Percentiles rank a stretch among this genome's conserved stretches.
Conservation (phyloP, 2,113 vertebrate species). For the Gadus chalcogrammus region DNA sequence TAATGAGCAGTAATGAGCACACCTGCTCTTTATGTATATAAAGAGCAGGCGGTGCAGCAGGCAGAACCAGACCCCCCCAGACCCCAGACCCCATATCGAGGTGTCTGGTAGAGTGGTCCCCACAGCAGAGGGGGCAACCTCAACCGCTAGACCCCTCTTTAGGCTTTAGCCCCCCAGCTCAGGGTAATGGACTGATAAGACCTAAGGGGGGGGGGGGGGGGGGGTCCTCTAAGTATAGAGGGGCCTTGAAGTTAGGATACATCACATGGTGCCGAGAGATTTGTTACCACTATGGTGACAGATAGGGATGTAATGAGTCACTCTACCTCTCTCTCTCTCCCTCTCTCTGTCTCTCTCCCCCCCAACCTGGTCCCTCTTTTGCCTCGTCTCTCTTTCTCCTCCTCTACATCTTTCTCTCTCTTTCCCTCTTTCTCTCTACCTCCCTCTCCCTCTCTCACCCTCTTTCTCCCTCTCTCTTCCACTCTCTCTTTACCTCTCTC, state of each 20-base stretch:
- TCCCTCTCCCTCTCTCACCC: too few relatives aligned
- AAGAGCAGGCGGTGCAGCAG: slow-evolving; percentile 21
- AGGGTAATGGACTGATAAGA: slow-evolving; percentile 41
- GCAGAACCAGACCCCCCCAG: slow-evolving; percentile 12
- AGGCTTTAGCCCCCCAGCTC: slow-evolving; percentile 16
- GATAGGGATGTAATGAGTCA: background rate
- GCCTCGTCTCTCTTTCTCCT: too few relatives aligned
- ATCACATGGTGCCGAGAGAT: slow-evolving; percentile 26
- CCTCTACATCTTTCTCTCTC: too few relatives aligned
- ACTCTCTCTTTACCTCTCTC: too few relatives aligned
- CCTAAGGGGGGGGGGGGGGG: background rate
- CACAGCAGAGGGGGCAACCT: slow-evolving; percentile 15
- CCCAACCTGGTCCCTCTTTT: too few relatives aligned
- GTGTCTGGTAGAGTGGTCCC: slow-evolving; percentile 34
- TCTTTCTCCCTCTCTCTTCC: too few relatives aligned
- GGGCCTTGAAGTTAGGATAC: slow-evolving; percentile 20
- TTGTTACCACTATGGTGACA: slow-evolving; percentile 20
- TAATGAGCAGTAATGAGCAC: background rate
- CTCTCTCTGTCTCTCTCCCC: too few relatives aligned
- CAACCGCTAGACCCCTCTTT: slow-evolving; percentile 12
- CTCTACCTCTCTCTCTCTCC: too few relatives aligned
- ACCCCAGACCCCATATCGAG: slow-evolving; percentile 26
- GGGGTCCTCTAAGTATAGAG: slow-evolving; percentile 11
- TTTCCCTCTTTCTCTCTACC: too few relatives aligned
- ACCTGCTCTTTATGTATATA: background rate